Evolutionary conservation across 1,140 invertebrate genomes (phyloP).

Genomic region (Fopius arisanus): DNA sequence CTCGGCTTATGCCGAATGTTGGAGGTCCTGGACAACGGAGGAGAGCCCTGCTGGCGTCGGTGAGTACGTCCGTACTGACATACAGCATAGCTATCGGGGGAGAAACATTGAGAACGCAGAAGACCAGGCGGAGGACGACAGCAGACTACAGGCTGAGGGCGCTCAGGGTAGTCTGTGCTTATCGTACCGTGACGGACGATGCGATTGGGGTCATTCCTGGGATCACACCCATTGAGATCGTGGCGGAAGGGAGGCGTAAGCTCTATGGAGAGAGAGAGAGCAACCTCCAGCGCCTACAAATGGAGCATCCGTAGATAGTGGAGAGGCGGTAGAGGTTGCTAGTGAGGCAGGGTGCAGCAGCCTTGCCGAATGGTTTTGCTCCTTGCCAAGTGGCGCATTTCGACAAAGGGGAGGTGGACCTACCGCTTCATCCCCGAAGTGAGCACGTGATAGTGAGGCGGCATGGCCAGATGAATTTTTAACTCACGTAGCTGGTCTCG

Average conservation of each 20-base stretch:
- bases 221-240: constrained; percentile 35
- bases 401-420: no score
- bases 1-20: constrained; percentile 15
- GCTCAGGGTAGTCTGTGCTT: constrained; percentile 32
- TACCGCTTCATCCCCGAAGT: constrained; percentile 32
- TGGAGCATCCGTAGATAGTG: neutral
- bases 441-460: constrained; percentile 26
- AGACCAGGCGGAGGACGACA: neutral
- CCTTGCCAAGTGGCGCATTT: no score
- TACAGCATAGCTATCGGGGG: no score
- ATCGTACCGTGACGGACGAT: constrained; percentile 35
- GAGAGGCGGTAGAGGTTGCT: constrained; percentile 26
- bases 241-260: no score
- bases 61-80: no score
- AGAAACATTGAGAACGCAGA: constrained; percentile 22
- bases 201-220: constrained; percentile 33
- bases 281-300: neutral
- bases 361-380: no score
- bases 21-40: neutral
- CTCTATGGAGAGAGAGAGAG: no score
- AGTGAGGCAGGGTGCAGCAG: constrained; percentile 29
- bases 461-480: constrained; percentile 32
- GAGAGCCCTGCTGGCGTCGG: no score
- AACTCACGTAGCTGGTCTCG: constrained; percentile 34
- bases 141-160: constrained; percentile 20